Percentiles rank a stretch among this genome's conserved stretches.
These are phyloP conservation scores for Cataglyphis livida DNA, from an alignment of 2,888 invertebrate genomes.

Conservation along the genomic window DNA sequence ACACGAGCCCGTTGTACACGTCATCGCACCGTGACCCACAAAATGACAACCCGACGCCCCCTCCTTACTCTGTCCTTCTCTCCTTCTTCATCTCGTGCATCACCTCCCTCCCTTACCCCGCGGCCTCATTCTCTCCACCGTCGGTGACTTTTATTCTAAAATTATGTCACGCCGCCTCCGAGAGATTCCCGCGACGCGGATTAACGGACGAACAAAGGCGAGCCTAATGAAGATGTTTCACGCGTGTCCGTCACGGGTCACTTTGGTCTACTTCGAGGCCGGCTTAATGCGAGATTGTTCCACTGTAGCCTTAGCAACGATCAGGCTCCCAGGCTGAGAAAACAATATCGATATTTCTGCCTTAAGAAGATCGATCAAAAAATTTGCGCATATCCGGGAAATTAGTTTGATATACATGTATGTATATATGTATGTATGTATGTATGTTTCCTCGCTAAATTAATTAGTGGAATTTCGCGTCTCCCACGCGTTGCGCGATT, in stretches of 20 bases:
- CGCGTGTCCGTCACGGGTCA: slow-evolving; percentile 36
- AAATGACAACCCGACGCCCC: slow-evolving; percentile 66
- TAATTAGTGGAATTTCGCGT: slow-evolving; percentile 20
- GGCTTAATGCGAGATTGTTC: slow-evolving; percentile 35
- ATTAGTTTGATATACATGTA: slow-evolving; percentile 1
- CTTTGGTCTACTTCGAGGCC: slow-evolving; percentile 32
- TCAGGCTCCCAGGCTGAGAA: neutral
- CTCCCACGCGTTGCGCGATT: neutral
- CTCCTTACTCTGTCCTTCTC: slow-evolving; percentile 32
- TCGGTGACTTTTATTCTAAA: slow-evolving; percentile 61
- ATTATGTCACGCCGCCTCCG: slow-evolving; percentile 67
- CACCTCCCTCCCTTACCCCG: slow-evolving; percentile 6
- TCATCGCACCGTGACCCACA: slow-evolving; percentile 77
- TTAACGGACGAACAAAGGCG: slow-evolving; percentile 46
- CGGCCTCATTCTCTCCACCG: neutral
- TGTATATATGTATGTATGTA: too few relatives aligned
- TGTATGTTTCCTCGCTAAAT: neutral
- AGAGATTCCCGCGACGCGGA: slow-evolving; percentile 27
- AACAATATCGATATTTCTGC: neutral
- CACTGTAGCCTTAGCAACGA: slow-evolving; percentile 1
- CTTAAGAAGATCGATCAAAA: neutral
- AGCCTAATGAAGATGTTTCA: slow-evolving; percentile 24
- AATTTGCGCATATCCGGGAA: slow-evolving; percentile 35
- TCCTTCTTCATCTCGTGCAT: slow-evolving; percentile 35
- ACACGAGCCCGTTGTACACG: slow-evolving; percentile 72